phyloP scores from a whole-genome alignment of 2,113 vertebrate species.

The Herpetotheres cachinnans region DNA sequence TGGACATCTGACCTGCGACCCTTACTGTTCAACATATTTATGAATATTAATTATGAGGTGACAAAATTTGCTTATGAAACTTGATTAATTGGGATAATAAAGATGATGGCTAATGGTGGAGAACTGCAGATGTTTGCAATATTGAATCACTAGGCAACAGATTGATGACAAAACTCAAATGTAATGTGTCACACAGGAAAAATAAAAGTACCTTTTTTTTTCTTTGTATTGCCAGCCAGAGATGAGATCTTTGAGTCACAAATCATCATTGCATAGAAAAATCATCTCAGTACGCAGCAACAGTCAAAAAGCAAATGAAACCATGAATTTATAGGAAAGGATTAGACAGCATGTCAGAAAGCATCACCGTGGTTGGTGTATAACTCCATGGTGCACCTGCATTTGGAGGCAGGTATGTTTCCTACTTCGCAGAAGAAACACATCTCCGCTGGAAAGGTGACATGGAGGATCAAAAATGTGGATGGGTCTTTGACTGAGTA shows the following conservation, averaged over 20 bases:
- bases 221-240: neutral
- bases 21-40: neutral
- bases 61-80: neutral
- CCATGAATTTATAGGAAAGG: neutral
- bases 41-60: neutral
- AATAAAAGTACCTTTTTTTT: neutral
- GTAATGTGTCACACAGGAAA: neutral
- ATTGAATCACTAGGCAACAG: neutral
- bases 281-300: neutral
- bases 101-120: neutral
- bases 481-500: neutral
- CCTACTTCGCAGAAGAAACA: neutral
- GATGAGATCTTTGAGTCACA: neutral
- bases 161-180: neutral
- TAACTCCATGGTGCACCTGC: neutral
- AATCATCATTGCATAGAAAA: neutral
- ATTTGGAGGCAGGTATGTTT: neutral
- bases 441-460: neutral
- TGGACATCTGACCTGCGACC: neutral
- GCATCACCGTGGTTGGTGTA: neutral
- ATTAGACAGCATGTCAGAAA: neutral
- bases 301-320: neutral
- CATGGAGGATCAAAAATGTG: neutral
- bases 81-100: neutral
- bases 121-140: neutral